Evolutionary conservation across 2,113 vertebrate species (phyloP).

Genomic region (Alethe castanea): DNA sequence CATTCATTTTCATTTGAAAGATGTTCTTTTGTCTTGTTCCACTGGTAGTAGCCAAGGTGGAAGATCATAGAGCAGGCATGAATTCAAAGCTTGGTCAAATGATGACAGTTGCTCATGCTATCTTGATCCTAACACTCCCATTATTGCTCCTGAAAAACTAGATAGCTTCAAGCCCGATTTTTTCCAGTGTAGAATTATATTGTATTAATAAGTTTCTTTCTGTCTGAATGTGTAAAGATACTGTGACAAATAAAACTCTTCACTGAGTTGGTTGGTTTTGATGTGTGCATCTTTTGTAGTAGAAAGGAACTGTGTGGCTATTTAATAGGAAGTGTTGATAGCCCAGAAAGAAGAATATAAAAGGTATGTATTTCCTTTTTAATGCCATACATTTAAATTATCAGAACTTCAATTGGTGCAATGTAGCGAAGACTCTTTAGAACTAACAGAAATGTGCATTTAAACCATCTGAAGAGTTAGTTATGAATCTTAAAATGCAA

Average conservation of each 20-base stretch:
- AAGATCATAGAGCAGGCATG: not conserved
- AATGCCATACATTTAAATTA: slow-evolving; percentile 1
- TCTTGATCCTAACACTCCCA: not conserved
- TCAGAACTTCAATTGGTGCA: not conserved
- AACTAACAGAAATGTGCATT: not conserved
- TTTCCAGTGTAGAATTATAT: not conserved
- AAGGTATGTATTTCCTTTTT: not conserved
- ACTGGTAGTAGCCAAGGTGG: not conserved
- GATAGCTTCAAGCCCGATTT: not conserved
- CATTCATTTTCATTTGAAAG: not conserved
- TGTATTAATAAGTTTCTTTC: not conserved
- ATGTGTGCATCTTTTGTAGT: slow-evolving; percentile 5
- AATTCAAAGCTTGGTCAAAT: slow-evolving; percentile 2
- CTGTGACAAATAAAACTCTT: not conserved
- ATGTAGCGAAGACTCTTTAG: not conserved
- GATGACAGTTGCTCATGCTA: not conserved
- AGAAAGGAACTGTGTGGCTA: not conserved
- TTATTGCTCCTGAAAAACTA: not conserved
- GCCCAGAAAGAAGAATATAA: not conserved
- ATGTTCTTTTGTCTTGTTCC: not conserved
- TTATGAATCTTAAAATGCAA: not conserved
- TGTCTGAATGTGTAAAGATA: not conserved
- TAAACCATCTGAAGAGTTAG: not conserved
- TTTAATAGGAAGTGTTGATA: not conserved
- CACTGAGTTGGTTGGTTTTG: not conserved